phyloP scores from a whole-genome alignment of 1,140 invertebrate genomes.

The Cydia pomonella region DNA sequence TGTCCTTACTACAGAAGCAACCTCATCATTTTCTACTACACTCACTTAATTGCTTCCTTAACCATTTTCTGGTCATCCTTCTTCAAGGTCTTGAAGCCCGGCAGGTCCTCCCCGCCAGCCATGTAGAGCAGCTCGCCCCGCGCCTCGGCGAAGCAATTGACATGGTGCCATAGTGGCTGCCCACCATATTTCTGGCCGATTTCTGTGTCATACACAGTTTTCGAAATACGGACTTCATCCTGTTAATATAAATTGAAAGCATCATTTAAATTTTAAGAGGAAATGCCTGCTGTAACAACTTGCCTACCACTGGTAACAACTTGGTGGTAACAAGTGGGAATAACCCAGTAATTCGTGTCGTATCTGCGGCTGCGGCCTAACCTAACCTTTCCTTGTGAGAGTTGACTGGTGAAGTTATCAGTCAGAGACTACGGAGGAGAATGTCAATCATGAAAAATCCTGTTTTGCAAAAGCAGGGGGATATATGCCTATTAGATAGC shows the following conservation, averaged over 20 bases:
- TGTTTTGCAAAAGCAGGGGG: no score
- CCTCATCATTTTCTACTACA: slow-evolving; percentile 28
- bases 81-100: slow-evolving; percentile 87
- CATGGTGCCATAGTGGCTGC: slow-evolving; percentile 93
- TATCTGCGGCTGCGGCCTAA: no score
- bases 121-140: slow-evolving; percentile 89
- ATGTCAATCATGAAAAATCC: no score
- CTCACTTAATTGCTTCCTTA: slow-evolving; percentile 85
- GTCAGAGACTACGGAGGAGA: no score
- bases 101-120: slow-evolving; percentile 85
- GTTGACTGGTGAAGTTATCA: no score
- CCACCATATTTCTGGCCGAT: slow-evolving; percentile 90
- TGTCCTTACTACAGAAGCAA: background rate
- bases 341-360: no score
- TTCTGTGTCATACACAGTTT: slow-evolving; percentile 93
- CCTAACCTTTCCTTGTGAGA: no score
- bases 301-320: no score
- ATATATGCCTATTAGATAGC: background rate
- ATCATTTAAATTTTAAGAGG: no score
- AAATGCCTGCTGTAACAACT: no score
- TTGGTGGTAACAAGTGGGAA: no score
- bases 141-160: slow-evolving; percentile 94
- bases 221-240: slow-evolving; percentile 90
- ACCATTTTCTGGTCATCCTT: slow-evolving; percentile 88
- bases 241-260: slow-evolving; percentile 58